Percentiles rank a stretch among this genome's conserved stretches.
Conservation (phyloP, 2,113 vertebrate genomes). For the Hypocryptadius cinnamomeus region DNA sequence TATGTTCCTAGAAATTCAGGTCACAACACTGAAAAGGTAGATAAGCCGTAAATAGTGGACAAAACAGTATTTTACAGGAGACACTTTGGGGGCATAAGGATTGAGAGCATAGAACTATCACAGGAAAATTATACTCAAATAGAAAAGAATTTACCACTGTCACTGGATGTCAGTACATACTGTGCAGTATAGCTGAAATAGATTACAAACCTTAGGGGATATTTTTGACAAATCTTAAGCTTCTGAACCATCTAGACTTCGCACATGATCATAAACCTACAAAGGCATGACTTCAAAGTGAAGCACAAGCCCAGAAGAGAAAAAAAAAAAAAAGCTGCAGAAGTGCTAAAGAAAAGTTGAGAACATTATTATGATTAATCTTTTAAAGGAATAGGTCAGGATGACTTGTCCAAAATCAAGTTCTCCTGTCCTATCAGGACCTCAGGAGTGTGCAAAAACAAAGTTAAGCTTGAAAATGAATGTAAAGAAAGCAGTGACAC, state of each 20-base stretch:
- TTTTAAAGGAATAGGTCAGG: background rate
- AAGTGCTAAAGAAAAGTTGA: background rate
- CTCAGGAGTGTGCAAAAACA: background rate
- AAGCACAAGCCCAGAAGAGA: constrained; percentile 35
- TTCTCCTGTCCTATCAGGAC: background rate
- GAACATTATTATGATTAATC: background rate
- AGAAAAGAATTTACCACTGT: constrained; percentile 12
- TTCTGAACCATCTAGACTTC: background rate
- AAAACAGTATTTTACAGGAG: background rate
- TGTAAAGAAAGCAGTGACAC: background rate
- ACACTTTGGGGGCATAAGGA: background rate
- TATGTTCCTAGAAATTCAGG: constrained; percentile 5
- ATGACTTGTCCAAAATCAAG: background rate
- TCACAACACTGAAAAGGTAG: background rate
- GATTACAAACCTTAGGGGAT: constrained; percentile 27
- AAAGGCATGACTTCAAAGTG: constrained; percentile 29
- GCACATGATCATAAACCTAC: background rate
- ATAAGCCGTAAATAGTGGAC: background rate
- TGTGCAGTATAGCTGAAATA: background rate
- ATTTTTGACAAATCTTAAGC: constrained; percentile 35
- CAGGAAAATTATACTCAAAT: constrained; percentile 1
- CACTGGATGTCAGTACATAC: constrained; percentile 1
- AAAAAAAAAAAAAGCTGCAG: background rate
- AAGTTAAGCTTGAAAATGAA: background rate
- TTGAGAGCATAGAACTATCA: background rate